Base-by-base conservation (phyloP, 2,888 invertebrate species). In the Amphimallon solstitiale region DNA sequence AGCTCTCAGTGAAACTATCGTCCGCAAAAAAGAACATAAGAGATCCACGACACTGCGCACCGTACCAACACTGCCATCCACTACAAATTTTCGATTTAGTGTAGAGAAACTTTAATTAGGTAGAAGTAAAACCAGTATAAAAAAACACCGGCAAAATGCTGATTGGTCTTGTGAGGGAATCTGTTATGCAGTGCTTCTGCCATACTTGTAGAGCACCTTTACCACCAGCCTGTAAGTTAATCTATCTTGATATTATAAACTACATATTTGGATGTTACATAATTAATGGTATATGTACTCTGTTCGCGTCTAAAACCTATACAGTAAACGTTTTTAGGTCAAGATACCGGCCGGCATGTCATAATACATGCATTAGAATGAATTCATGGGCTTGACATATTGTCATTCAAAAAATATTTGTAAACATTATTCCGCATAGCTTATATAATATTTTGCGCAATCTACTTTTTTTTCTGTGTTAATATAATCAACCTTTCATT, bases 151-250 rank as follows among this genome's bases (percentile, higher is more conserved):
- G 66, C 79, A 85, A 82, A 74, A 94, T 94, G 94, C 86, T 94
- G 87, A 93, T 94, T 87, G 92, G 91, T 83, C 89, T 94, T 80
- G 93, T 94, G 82, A 91, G 93, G 84, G 93, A 94, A 84, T 94
- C 94, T 83, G 93, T 94, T 83, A 89, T 94, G 90, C 92, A 93
- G 89, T 94, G 94, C 87, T 94, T 94, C 88, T 94, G 94, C 87
- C 93, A 94, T 86, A 91, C 93, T 84, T 94, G 94, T 89, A 91
- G 93, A 82, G 92, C 92, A 78, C 93, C 94, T 74, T 83, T 92
- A 80, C 89, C 91, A 80, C 87, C 90, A 85, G 90, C 90, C 86
- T 90, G 91, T 91, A 88, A 88, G 89, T 82, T n/a, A 65, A 51
- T 21, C 7, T 21, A 38, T 17, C 35, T 46, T 54, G 15, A 17